These are phyloP conservation scores for Hephaestus fuliginosus DNA, from an alignment of 2,797 vertebrate species.

Conservation along the genomic window DNA sequence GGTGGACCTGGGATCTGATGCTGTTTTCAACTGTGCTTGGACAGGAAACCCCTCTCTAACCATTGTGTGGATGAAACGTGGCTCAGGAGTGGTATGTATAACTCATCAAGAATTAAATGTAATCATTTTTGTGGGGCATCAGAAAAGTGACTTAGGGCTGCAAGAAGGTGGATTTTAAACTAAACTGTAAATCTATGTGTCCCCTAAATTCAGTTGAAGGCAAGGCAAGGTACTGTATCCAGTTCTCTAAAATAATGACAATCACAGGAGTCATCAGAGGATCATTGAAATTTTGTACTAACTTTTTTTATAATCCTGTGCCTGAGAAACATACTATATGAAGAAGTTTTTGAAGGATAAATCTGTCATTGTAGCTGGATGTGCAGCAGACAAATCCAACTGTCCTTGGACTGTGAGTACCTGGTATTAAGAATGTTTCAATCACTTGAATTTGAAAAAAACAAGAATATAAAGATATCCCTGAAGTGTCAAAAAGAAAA, in stretches of 20 bases:
- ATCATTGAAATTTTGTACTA: too few relatives aligned
- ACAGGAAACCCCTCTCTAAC: slow-evolving; percentile 93
- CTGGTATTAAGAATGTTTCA: background rate
- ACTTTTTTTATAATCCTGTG: too few relatives aligned
- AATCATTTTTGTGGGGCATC: background rate
- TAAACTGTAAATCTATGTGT: too few relatives aligned
- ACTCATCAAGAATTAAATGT: background rate
- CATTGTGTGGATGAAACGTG: slow-evolving; percentile 95
- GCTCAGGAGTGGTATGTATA: slow-evolving; percentile 90
- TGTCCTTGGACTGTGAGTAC: background rate
- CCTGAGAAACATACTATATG: too few relatives aligned
- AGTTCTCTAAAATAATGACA: too few relatives aligned
- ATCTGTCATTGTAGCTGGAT: background rate
- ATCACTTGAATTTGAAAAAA: background rate
- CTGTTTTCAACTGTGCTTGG: slow-evolving; percentile 93
- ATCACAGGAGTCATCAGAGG: too few relatives aligned
- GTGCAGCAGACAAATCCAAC: background rate
- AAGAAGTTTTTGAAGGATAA: background rate
- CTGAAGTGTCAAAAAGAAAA: background rate
- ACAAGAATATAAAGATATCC: background rate
- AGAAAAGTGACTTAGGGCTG: too few relatives aligned
- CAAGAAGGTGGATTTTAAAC: too few relatives aligned
- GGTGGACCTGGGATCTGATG: slow-evolving; percentile 91
- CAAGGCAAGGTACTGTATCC: too few relatives aligned
- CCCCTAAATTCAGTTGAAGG: too few relatives aligned